A percentile compares a stretch with the other conserved stretches of the same genome.
Evolutionary conservation across 35 echinoderm and acorn worm genomes (phyloP).

Genomic region (Nesometra sesokonis): DNA sequence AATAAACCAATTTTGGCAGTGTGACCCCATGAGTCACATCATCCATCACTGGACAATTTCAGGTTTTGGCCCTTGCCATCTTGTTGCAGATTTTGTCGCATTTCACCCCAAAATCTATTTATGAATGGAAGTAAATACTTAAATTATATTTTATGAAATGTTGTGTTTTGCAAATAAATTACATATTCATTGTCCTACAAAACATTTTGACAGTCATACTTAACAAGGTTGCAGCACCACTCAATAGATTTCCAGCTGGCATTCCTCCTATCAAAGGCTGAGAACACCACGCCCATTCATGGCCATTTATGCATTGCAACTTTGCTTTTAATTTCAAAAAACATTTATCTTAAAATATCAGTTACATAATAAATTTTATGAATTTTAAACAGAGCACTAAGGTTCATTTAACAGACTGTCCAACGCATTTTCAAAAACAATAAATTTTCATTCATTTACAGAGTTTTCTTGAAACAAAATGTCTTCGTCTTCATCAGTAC

Average conservation of each 20-base stretch:
- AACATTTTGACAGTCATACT: constrained; percentile 8
- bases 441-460: neutral
- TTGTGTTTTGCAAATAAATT: constrained; percentile 15
- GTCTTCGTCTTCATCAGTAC: neutral
- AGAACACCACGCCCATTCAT: constrained; percentile 8
- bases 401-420: neutral
- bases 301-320: constrained; percentile 8
- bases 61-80: neutral
- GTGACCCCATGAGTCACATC: constrained; percentile 54
- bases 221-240: constrained; percentile 32
- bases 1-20: constrained; percentile 51
- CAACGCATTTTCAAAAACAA: neutral
- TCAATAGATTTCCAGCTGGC: constrained; percentile 41
- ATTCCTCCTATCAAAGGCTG: constrained; percentile 24
- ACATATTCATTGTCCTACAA: constrained; percentile 10
- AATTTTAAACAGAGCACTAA: neutral
- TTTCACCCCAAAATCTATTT: neutral
- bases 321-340: constrained; percentile 13
- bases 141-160: neutral
- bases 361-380: no score
- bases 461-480: neutral
- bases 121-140: constrained; percentile 13
- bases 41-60: constrained; percentile 33
- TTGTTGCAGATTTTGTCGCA: neutral
- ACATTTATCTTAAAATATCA: neutral